phyloP scores from a whole-genome alignment of 92 coral and sea anemone species.

The Diadumene lineata region DNA sequence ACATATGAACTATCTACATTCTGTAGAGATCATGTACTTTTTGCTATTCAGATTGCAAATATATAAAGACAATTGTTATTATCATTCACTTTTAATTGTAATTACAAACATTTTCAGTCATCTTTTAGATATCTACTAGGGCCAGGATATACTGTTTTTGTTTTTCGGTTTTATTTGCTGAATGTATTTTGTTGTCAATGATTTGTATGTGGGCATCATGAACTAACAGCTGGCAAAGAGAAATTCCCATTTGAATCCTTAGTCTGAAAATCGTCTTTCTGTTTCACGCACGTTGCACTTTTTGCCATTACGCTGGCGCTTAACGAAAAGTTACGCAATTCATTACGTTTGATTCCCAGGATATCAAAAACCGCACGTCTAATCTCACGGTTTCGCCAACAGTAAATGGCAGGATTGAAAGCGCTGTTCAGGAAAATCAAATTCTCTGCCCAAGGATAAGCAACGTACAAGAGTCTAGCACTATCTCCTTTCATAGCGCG shows the following conservation, averaged over 20 bases:
- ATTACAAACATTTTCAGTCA: too few species aligned
- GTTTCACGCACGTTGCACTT: neutral
- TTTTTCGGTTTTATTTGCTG: too few species aligned
- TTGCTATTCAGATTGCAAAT: too few species aligned
- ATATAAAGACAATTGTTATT: too few species aligned
- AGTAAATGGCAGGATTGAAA: conserved; percentile 45
- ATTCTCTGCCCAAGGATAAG: conserved; percentile 50
- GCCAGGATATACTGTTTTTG: too few species aligned
- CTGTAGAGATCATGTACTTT: too few species aligned
- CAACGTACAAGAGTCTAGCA: conserved; percentile 17
- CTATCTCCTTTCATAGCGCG: conserved; percentile 37
- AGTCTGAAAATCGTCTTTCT: neutral
- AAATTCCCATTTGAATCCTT: neutral
- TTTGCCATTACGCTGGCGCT: neutral
- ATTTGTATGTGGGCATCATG: neutral
- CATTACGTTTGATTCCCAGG: neutral
- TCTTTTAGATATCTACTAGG: too few species aligned
- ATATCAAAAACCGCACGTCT: conserved; percentile 15
- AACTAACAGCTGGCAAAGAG: neutral
- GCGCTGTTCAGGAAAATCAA: conserved; percentile 49
- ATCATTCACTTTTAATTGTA: too few species aligned
- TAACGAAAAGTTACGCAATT: neutral
- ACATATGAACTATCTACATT: too few species aligned
- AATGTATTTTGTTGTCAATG: too few species aligned
- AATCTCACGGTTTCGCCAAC: conserved; percentile 53